Conservation (phyloP, 1,140 invertebrate genomes). For the Drosophila yakuba region DNA sequence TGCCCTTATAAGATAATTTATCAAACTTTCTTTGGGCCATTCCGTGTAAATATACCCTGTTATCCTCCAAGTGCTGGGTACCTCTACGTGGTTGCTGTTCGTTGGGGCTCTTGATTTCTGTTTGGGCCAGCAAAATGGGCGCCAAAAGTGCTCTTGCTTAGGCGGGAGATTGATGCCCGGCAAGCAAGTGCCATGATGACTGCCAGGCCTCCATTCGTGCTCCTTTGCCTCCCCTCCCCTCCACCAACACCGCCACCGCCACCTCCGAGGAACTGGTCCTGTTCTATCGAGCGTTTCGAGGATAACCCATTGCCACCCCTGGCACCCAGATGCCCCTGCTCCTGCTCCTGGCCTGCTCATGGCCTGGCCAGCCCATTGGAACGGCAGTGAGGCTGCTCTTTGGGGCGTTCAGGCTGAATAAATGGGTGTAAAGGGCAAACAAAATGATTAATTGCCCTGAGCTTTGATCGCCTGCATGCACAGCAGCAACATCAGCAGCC, state of each 20-base stretch:
- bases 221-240: slow-evolving; percentile 4
- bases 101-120: slow-evolving; percentile 35
- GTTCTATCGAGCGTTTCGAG: slow-evolving; percentile 47
- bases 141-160: slow-evolving; percentile 67
- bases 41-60: neutral
- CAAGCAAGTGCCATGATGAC: slow-evolving; percentile 53
- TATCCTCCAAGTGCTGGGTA: slow-evolving; percentile 1
- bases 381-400: slow-evolving; percentile 54
- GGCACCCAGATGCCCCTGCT: neutral
- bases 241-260: neutral
- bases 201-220: slow-evolving; percentile 26
- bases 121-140: slow-evolving; percentile 68
- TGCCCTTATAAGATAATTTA: too few species aligned
- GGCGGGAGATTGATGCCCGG: slow-evolving; percentile 67
- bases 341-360: too few species aligned
- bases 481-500: slow-evolving; percentile 49
- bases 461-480: slow-evolving; percentile 83
- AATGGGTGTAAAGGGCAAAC: slow-evolving; percentile 83
- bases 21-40: neutral
- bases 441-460: slow-evolving; percentile 84
- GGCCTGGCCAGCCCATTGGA: neutral
- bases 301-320: slow-evolving; percentile 48
- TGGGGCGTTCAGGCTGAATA: slow-evolving; percentile 83
- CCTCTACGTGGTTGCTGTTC: slow-evolving; percentile 5
- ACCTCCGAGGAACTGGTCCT: slow-evolving; percentile 34